Base-by-base conservation (phyloP, 2,797 vertebrate species). In the Melanotaenia pygmaea region DNA sequence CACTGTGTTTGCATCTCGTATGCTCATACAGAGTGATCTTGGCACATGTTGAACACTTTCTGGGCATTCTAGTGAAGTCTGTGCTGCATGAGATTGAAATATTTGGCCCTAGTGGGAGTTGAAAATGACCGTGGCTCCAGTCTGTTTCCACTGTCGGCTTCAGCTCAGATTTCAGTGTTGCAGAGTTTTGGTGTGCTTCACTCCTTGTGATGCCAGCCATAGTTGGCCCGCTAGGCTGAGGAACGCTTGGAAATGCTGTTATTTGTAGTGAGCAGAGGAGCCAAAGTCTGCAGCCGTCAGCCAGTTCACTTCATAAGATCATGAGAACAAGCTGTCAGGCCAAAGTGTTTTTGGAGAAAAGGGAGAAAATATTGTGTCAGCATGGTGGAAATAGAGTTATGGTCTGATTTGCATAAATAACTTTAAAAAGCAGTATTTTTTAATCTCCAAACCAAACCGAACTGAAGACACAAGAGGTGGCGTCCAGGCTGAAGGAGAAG, bases 171-270 rank as follows among this genome's bases (percentile, higher is more conserved):
- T 74, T 61, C 37, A 69, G 30, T 60, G 51, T 54, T 32, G 37
- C 1, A 58, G 34, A 71, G 60, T 64, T 34, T 78, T 47, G 56
- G 53, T 57, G 65, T 59, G 67, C 79, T 68, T 73, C 35, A 76
- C 60, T 16, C 58, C 30, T 18, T 45, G 57, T 63, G 61, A 70
- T 59, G 74, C 76, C 72, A 83, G 50, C 37, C 20, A 13, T 51
- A 3, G 70, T 83, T 70, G 56, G 66, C 57, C 53, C 28, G 16
- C 32, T 6, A 45, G 28, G 22, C 28, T 67, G 43, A 32, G 26
- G 71, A 59, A 73, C 67, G 68, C 75, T 80, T 83, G 75, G 80
- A 86, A 59, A 74, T 71, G 60, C 56, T 79, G 58, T 84, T 68
- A 59, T 74, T 72, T 83, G 63, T 59, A 59, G 58, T 71, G 32